A percentile compares a stretch with the other conserved stretches of the same genome.
phyloP scores from a whole-genome alignment of 2,113 vertebrate genomes.

The Tympanuchus pallidicinctus region DNA sequence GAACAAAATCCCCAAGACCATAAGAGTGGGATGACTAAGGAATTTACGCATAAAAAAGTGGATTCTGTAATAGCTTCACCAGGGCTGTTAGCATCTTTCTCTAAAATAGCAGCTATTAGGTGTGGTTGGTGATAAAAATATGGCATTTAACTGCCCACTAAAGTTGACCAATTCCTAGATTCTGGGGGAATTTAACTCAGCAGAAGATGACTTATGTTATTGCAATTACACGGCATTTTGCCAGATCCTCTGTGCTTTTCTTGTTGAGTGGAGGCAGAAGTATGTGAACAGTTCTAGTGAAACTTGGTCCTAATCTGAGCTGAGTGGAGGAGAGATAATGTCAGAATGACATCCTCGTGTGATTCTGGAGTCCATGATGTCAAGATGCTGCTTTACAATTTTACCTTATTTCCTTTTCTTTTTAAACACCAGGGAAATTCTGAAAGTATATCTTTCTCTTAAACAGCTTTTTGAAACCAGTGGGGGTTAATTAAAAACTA shows the following conservation, averaged over 20 bases:
- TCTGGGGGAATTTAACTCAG: neutral
- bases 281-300: neutral
- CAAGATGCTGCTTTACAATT: neutral
- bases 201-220: neutral
- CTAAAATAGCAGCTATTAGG: neutral
- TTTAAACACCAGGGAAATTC: constrained; percentile 28
- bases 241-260: neutral
- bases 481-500: constrained; percentile 79
- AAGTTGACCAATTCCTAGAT: neutral
- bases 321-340: neutral
- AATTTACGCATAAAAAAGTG: neutral
- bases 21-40: neutral
- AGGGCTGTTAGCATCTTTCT: neutral
- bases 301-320: neutral
- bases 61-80: neutral
- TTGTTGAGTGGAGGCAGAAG: neutral
- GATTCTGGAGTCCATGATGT: neutral
- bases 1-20: neutral
- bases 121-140: neutral
- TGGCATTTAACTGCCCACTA: neutral
- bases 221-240: neutral
- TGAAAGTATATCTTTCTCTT: constrained; percentile 34
- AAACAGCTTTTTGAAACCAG: constrained; percentile 57
- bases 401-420: neutral
- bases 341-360: neutral